Conservation (phyloP, 1,140 invertebrate genomes). For the Drosophila tsacasi region DNA sequence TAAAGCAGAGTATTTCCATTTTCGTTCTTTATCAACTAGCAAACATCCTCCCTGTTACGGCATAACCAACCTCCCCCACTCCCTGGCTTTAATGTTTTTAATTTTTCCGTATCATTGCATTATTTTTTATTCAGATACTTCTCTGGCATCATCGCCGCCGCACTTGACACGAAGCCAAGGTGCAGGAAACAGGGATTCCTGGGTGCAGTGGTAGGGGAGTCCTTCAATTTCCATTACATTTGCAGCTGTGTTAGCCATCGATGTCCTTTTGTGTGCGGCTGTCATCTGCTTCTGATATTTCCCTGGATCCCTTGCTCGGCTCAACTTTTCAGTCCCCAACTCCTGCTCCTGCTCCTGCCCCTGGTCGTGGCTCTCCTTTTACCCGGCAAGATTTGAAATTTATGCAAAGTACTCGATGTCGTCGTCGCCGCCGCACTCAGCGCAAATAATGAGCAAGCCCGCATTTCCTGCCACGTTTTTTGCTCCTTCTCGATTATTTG, state of each 20-base stretch:
- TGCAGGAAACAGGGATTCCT: conserved; percentile 28
- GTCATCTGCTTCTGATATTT: conserved; percentile 68
- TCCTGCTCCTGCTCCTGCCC: conserved; percentile 5
- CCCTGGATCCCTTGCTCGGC: conserved; percentile 21
- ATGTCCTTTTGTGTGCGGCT: conserved; percentile 79
- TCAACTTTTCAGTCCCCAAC: conserved; percentile 23
- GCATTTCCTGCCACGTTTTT: conserved; percentile 83
- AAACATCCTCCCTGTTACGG: conserved; percentile 11
- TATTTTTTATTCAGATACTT: conserved; percentile 61
- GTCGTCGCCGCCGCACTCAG: conserved; percentile 71
- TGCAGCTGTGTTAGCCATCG: conserved; percentile 75
- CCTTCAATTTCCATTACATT: conserved; percentile 84
- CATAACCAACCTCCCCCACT: conserved; percentile 13
- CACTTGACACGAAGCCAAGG: conserved; percentile 76
- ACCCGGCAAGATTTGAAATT: conserved; percentile 73
- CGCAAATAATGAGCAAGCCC: conserved; percentile 82
- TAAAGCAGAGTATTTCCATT: background rate
- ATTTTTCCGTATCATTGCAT: conserved; percentile 84
- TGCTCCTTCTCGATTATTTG: conserved; percentile 40
- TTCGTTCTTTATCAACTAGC: conserved; percentile 1
- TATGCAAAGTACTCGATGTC: conserved; percentile 81
- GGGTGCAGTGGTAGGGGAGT: conserved; percentile 13
- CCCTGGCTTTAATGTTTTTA: conserved; percentile 69
- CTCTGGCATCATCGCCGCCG: conserved; percentile 40
- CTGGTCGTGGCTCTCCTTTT: conserved; percentile 23